Percentiles rank a stretch among this genome's conserved stretches.
phyloP scores from a whole-genome alignment of 2,113 vertebrate genomes.

The Ibidorhyncha struthersii region DNA sequence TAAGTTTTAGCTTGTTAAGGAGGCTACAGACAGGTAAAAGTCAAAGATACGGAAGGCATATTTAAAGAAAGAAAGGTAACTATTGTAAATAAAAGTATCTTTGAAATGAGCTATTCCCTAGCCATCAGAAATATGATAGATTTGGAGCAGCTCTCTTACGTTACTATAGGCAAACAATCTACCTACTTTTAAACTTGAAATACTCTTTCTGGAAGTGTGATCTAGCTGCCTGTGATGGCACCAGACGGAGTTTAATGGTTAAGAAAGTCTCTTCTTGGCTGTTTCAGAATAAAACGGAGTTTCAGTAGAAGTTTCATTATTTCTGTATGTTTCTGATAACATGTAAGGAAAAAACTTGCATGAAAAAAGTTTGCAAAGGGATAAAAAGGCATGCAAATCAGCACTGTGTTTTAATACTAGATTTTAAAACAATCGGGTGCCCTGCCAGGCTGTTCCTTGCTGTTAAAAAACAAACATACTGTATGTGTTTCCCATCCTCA shows the following conservation, averaged over 20 bases:
- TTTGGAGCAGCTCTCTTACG: background rate
- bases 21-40: background rate
- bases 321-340: background rate
- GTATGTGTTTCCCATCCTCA: background rate
- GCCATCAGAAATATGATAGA: background rate
- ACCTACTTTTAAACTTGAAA: background rate
- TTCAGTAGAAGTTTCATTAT: background rate
- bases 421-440: background rate
- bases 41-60: background rate
- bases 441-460: background rate
- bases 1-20: background rate
- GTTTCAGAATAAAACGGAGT: background rate
- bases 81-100: background rate
- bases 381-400: background rate
- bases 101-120: background rate
- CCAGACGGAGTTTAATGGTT: background rate
- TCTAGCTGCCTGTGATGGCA: background rate
- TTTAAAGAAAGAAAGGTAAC: background rate
- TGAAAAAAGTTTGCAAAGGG: background rate
- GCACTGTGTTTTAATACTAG: background rate
- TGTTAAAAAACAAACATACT: background rate
- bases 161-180: rapidly evolving
- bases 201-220: background rate
- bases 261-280: background rate
- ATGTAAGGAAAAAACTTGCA: background rate